Conservation (phyloP, 2,113 vertebrate species). For the Heteronetta atricapilla region DNA sequence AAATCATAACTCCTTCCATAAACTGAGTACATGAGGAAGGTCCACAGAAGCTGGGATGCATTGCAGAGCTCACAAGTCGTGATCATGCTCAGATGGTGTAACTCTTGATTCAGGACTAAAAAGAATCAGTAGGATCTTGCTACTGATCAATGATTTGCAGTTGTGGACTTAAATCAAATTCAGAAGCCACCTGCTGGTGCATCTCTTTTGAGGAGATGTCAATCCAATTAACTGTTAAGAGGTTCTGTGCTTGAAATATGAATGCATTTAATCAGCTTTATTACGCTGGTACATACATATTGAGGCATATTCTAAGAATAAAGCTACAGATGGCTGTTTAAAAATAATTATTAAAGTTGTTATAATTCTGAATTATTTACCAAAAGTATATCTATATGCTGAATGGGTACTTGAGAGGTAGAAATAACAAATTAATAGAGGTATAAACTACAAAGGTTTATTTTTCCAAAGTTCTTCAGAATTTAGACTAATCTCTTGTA, state of each 20-base stretch:
- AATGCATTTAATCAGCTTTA: slow-evolving; percentile 2
- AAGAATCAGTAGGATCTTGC: not conserved
- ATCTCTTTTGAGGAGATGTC: slow-evolving; percentile 15
- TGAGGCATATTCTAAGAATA: not conserved
- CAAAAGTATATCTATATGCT: not conserved
- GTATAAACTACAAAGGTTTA: not conserved
- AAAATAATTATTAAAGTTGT: not conserved
- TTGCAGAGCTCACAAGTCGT: not conserved
- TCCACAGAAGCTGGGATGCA: not conserved
- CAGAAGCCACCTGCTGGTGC: slow-evolving; percentile 18
- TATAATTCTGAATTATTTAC: not conserved
- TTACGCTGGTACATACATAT: not conserved
- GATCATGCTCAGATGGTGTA: not conserved
- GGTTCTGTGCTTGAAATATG: not conserved
- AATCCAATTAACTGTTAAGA: slow-evolving; percentile 34
- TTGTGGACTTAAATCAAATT: not conserved
- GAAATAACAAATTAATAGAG: not conserved
- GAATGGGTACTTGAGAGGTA: not conserved
- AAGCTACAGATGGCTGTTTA: not conserved
- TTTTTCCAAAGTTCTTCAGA: not conserved
- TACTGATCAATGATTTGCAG: slow-evolving; percentile 16
- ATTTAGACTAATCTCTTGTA: not conserved
- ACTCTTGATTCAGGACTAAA: not conserved
- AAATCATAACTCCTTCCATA: not conserved
- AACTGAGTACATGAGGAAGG: not conserved